These are phyloP conservation scores for Cettia cetti DNA, from an alignment of 2,113 vertebrate species.

Conservation along the genomic window DNA sequence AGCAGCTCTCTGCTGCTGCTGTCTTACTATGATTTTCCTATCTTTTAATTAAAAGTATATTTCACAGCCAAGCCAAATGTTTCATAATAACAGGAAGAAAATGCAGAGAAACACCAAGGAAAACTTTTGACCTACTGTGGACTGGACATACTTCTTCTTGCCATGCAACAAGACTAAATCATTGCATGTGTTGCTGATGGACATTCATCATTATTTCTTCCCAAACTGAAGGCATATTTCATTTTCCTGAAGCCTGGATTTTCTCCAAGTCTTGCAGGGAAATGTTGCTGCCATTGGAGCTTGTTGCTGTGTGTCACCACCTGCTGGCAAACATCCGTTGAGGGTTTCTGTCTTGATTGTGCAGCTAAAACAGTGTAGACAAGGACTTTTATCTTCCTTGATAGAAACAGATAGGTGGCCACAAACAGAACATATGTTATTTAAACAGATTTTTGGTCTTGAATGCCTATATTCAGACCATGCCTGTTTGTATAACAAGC, in stretches of 20 bases:
- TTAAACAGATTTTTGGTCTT: conserved; percentile 56
- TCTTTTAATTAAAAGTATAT: conserved; percentile 67
- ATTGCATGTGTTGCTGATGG: neutral
- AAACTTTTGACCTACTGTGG: conserved; percentile 52
- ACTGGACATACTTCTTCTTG: conserved; percentile 48
- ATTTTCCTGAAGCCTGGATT: conserved; percentile 58
- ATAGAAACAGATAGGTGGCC: conserved; percentile 32
- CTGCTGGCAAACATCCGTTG: conserved; percentile 66
- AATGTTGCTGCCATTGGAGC: conserved; percentile 35
- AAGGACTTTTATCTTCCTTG: conserved; percentile 55
- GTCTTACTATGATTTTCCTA: conserved; percentile 64
- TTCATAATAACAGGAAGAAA: conserved; percentile 51
- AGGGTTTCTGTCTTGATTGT: conserved; percentile 38
- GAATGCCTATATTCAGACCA: conserved; percentile 50
- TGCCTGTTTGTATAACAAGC: neutral
- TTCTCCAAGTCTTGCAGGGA: conserved; percentile 49
- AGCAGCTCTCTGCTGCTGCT: conserved; percentile 26
- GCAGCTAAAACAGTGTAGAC: neutral
- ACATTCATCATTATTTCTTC: conserved; percentile 55
- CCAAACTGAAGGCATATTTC: conserved; percentile 56
- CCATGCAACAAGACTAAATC: neutral
- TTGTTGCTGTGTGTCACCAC: conserved; percentile 69
- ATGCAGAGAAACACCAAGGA: conserved; percentile 14
- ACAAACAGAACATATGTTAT: conserved; percentile 36
- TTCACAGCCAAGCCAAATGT: conserved; percentile 60